A percentile compares a stretch with the other conserved stretches of the same genome.
phyloP scores from a whole-genome alignment of 2,888 invertebrate genomes.

The Scelioninae gen. 1 region DNA sequence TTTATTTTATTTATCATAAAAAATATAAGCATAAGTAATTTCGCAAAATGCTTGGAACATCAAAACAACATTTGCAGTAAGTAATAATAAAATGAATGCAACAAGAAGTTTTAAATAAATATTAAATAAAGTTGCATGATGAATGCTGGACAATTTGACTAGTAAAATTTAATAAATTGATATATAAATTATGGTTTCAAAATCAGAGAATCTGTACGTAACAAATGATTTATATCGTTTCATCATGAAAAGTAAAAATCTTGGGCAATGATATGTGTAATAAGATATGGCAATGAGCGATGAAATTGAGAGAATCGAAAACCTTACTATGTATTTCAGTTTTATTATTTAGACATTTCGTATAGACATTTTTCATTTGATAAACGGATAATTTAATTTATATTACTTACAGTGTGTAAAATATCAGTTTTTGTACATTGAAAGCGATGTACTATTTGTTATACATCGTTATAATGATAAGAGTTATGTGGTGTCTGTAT shows the following conservation, averaged over 20 bases:
- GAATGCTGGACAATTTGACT: not conserved
- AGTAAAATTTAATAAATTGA: not conserved
- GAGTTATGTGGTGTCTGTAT: not conserved
- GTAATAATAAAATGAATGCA: conserved; percentile 1
- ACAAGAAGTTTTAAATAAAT: not conserved
- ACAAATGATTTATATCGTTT: not conserved
- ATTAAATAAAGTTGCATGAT: not conserved
- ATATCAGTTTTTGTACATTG: conserved; percentile 65
- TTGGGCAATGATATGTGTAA: not conserved
- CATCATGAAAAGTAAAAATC: conserved; percentile 1
- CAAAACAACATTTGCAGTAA: not conserved
- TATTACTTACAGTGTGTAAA: conserved; percentile 60
- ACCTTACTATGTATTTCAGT: conserved; percentile 37
- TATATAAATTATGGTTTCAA: conserved; percentile 2
- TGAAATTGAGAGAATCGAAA: conserved; percentile 9
- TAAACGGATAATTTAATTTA: conserved; percentile 56
- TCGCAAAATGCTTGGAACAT: too few species aligned
- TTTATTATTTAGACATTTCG: conserved; percentile 59
- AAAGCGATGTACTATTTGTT: conserved; percentile 58
- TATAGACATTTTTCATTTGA: conserved; percentile 59
- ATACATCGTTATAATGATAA: conserved; percentile 49
- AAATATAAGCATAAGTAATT: too few species aligned
- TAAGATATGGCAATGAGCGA: not conserved
- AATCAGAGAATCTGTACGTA: not conserved
- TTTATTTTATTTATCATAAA: too few species aligned